phyloP scores from a whole-genome alignment of 2,888 invertebrate genomes.

The Hartigia nigra region DNA sequence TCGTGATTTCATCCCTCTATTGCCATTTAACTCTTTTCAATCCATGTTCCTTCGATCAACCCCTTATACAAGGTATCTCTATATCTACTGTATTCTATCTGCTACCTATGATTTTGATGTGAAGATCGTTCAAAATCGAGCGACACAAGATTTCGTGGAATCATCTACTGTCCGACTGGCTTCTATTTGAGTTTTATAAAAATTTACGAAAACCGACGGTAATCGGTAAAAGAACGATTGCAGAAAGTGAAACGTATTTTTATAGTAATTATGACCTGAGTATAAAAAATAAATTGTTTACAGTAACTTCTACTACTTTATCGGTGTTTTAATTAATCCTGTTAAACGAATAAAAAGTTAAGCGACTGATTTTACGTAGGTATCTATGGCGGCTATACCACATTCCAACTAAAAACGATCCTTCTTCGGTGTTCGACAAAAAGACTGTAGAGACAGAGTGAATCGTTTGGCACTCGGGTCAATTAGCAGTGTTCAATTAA shows the following conservation, averaged over 20 bases:
- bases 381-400: background rate
- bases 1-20: background rate
- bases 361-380: background rate
- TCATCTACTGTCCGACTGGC: slow-evolving; percentile 37
- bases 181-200: slow-evolving; percentile 53
- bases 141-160: background rate
- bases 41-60: slow-evolving; percentile 24
- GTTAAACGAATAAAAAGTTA: background rate
- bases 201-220: slow-evolving; percentile 43
- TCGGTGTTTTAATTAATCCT: background rate
- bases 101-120: background rate
- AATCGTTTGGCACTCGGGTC: background rate
- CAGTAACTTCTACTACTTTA: background rate
- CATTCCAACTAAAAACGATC: background rate
- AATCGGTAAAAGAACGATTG: slow-evolving; percentile 35
- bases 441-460: background rate
- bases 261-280: slow-evolving; percentile 40
- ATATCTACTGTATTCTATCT: background rate
- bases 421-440: background rate
- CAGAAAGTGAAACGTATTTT: slow-evolving; percentile 24
- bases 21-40: background rate
- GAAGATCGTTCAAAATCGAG: background rate
- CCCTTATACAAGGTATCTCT: background rate
- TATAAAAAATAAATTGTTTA: background rate
- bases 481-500: background rate